Conservation (phyloP, 1,140 invertebrate species). For the Dryas iulia region DNA sequence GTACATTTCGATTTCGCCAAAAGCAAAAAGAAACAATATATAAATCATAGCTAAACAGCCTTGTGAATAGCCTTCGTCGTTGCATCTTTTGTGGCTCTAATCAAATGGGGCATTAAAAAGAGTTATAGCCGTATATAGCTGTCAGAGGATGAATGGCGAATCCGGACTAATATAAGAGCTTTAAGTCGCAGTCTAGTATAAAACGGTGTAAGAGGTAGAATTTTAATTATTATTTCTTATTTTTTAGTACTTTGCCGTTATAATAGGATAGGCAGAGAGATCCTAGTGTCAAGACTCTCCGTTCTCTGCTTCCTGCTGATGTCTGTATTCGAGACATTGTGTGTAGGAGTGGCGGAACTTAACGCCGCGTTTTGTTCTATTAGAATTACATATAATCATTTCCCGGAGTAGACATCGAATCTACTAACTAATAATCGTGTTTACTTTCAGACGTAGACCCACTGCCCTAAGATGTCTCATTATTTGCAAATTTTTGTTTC, state of each 20-base stretch:
- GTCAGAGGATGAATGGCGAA: slow-evolving; percentile 63
- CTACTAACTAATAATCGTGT: no score
- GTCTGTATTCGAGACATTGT: no score
- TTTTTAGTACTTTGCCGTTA: background rate
- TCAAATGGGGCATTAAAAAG: slow-evolving; percentile 75
- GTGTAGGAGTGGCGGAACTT: no score
- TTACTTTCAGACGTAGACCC: no score
- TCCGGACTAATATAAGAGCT: slow-evolving; percentile 44
- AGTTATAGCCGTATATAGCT: slow-evolving; percentile 69
- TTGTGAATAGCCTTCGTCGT: slow-evolving; percentile 64
- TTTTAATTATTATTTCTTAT: background rate
- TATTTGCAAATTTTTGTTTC: no score
- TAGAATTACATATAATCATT: no score
- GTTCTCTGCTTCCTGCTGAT: no score
- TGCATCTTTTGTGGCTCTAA: slow-evolving; percentile 58
- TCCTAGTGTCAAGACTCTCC: no score
- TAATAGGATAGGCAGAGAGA: background rate
- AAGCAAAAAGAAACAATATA: slow-evolving; percentile 62
- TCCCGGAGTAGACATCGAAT: no score
- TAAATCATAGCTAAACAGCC: slow-evolving; percentile 67
- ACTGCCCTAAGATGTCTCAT: no score
- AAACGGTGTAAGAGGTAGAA: slow-evolving; percentile 13
- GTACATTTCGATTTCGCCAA: slow-evolving; percentile 53
- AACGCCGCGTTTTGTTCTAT: no score
- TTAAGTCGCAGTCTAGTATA: slow-evolving; percentile 4